A percentile compares a stretch with the other conserved stretches of the same genome.
phyloP scores from a whole-genome alignment of 2,888 invertebrate genomes.

The Shargacucullia verbasci region DNA sequence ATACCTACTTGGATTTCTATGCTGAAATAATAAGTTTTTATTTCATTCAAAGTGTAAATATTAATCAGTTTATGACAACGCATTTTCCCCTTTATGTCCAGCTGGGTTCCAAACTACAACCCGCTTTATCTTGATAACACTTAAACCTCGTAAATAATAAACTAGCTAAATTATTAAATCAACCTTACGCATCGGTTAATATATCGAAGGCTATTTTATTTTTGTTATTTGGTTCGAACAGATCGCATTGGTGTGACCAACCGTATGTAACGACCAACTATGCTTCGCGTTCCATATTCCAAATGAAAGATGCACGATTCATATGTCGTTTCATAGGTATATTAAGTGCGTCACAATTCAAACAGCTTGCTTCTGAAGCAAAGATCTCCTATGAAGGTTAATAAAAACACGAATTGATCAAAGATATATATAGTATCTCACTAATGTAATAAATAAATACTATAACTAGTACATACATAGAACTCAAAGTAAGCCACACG shows the following conservation, averaged over 20 bases:
- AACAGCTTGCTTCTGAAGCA: slow-evolving; percentile 11
- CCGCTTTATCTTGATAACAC: slow-evolving; percentile 15
- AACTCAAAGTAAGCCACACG: slow-evolving; percentile 40
- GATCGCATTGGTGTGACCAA: slow-evolving; percentile 36
- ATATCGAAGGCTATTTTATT: not conserved
- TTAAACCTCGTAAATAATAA: slow-evolving; percentile 3
- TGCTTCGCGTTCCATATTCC: slow-evolving; percentile 71
- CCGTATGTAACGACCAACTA: slow-evolving; percentile 48
- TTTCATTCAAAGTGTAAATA: slow-evolving; percentile 41
- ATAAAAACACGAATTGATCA: no score
- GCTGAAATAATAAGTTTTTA: slow-evolving; percentile 25
- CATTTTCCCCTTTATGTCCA: slow-evolving; percentile 1
- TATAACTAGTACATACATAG: slow-evolving; percentile 11
- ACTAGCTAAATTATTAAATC: not conserved
- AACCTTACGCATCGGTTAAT: not conserved
- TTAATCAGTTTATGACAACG: slow-evolving; percentile 20
- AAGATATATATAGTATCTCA: no score
- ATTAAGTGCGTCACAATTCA: slow-evolving; percentile 42
- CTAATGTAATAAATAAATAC: not conserved
- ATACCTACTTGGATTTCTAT: slow-evolving; percentile 14
- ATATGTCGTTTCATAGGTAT: slow-evolving; percentile 51
- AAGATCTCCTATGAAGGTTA: no score
- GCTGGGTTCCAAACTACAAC: slow-evolving; percentile 8
- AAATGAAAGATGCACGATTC: slow-evolving; percentile 81
- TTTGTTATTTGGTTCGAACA: slow-evolving; percentile 50